These are phyloP conservation scores for Arvicanthis niloticus DNA, from an alignment of 2,113 vertebrate genomes.

Conservation along the genomic window DNA sequence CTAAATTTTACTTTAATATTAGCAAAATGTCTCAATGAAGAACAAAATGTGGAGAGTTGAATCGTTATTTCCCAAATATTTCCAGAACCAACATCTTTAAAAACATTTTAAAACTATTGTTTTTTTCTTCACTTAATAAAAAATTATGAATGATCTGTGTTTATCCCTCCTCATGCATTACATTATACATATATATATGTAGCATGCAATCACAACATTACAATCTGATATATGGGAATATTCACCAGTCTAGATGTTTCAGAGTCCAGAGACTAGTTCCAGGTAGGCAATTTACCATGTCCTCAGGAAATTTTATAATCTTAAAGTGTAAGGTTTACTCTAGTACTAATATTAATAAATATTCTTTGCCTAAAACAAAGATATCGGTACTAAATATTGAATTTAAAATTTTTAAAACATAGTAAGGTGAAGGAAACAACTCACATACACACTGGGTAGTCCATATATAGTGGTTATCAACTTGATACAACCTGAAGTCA, in stretches of 20 bases:
- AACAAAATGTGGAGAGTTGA: neutral
- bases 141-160: neutral
- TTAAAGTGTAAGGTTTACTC: neutral
- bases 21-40: neutral
- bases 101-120: neutral
- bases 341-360: neutral
- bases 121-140: neutral
- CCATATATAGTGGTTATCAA: neutral
- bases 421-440: neutral
- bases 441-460: neutral
- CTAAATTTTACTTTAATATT: neutral
- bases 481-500: neutral
- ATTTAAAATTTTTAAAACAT: neutral
- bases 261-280: neutral
- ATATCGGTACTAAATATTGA: neutral
- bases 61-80: neutral
- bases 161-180: neutral
- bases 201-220: neutral
- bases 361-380: neutral
- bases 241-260: neutral
- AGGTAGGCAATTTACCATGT: neutral
- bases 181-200: too few relatives aligned
- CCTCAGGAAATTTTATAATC: neutral
- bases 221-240: too few relatives aligned
- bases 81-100: neutral